Percentiles rank a stretch among this genome's conserved stretches.
Evolutionary conservation across 2,888 invertebrate genomes (phyloP).

Genomic region (Gymnoscelis rufifasciata): DNA sequence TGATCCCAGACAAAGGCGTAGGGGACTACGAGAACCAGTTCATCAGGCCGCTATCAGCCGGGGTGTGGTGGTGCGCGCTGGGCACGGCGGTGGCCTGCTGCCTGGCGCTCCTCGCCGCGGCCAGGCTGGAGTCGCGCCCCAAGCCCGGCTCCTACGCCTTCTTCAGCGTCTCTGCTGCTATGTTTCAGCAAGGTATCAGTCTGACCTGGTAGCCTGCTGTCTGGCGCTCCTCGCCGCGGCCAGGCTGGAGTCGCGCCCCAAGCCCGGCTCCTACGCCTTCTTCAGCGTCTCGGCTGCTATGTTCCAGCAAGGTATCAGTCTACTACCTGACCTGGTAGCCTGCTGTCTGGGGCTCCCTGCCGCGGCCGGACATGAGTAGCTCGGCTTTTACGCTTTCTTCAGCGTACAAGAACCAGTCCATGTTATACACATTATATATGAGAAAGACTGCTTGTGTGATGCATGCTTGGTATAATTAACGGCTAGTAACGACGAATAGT

Average conservation of each 20-base stretch:
- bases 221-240: conserved; percentile 48
- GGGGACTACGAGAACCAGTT: conserved; percentile 68
- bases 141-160: conserved; percentile 48
- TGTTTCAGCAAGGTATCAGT: conserved; percentile 58
- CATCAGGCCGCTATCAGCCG: conserved; percentile 63
- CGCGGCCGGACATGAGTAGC: conserved; percentile 51
- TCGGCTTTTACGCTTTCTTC: conserved; percentile 49
- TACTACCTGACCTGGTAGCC: neutral
- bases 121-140: conserved; percentile 47
- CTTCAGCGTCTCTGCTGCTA: conserved; percentile 61
- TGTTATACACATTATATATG: no score
- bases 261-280: conserved; percentile 47
- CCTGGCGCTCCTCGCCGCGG: conserved; percentile 52
- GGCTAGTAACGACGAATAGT: no score
- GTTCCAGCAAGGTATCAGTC: conserved; percentile 56
- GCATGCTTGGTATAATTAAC: no score
- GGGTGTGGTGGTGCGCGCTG: conserved; percentile 63
- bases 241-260: conserved; percentile 44
- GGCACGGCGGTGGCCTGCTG: conserved; percentile 46
- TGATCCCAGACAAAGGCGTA: conserved; percentile 58
- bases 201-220: neutral
- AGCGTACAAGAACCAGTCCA: conserved; percentile 38
- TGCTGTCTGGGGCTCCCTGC: conserved; percentile 37
- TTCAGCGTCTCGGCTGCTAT: conserved; percentile 63
- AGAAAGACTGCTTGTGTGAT: no score